Percentiles rank a stretch among this genome's conserved stretches.
These are phyloP conservation scores for Volucella zonaria DNA, from an alignment of 2,888 invertebrate genomes.

Conservation along the genomic window DNA sequence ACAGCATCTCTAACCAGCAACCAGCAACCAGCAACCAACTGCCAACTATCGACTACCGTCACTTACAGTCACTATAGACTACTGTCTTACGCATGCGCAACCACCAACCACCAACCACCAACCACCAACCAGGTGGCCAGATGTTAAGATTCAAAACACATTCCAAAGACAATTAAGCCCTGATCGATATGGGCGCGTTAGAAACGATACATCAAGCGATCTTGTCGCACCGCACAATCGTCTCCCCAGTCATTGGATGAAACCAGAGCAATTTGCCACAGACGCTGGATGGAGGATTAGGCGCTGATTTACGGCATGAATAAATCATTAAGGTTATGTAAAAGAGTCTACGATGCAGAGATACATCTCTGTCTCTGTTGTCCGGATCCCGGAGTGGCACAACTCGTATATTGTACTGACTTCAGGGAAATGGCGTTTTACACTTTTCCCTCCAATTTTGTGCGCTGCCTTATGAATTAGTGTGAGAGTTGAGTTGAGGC, in stretches of 20 bases:
- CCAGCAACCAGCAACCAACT: too few relatives aligned
- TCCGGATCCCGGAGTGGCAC: not conserved
- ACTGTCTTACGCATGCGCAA: slow-evolving; percentile 55
- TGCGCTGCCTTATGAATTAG: slow-evolving; percentile 40
- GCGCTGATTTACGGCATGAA: slow-evolving; percentile 60
- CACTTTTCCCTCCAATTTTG: slow-evolving; percentile 2
- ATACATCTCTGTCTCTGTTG: slow-evolving; percentile 14
- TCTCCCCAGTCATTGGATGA: slow-evolving; percentile 4
- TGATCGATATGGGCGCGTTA: slow-evolving; percentile 45
- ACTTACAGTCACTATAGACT: not conserved
- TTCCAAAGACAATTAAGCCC: slow-evolving; percentile 41
- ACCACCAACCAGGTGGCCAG: slow-evolving; percentile 28
- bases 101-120: not conserved
- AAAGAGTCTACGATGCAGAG: slow-evolving; percentile 29
- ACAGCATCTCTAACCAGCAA: slow-evolving; percentile 34
- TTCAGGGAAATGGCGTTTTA: not conserved
- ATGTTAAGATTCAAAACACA: slow-evolving; percentile 42
- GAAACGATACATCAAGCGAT: slow-evolving; percentile 58
- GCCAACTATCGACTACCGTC: too few relatives aligned
- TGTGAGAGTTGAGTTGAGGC: slow-evolving; percentile 32
- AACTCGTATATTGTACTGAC: not conserved
- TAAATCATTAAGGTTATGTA: slow-evolving; percentile 70
- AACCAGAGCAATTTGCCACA: slow-evolving; percentile 68
- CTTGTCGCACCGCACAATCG: not conserved
- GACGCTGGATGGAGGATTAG: slow-evolving; percentile 61